Conservation (phyloP, 37 sponge, comb jelly and placozoan genomes). For the Lycopodina hypogea region DNA sequence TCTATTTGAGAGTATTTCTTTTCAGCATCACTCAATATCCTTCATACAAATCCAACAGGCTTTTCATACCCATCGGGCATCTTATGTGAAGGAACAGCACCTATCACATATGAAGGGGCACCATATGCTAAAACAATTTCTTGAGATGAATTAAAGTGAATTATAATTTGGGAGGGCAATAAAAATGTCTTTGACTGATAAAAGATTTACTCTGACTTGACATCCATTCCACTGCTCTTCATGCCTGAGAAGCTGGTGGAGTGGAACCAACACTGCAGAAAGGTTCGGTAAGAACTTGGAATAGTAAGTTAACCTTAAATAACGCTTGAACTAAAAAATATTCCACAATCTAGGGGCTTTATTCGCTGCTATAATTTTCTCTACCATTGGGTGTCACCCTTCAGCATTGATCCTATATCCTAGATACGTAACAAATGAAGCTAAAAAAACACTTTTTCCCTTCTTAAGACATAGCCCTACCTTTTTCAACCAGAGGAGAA, state of each 20-base stretch:
- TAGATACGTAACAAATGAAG: neutral
- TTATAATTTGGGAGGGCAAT: conserved; percentile 30
- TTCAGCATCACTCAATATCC: conserved; percentile 21
- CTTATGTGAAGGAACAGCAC: conserved; percentile 25
- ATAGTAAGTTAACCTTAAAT: conserved; percentile 8
- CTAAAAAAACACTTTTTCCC: conserved; percentile 13
- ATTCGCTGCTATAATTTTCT: conserved; percentile 21
- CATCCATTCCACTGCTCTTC: conserved; percentile 40
- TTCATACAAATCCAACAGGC: conserved; percentile 37
- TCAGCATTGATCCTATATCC: conserved; percentile 29
- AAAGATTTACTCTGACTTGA: conserved; percentile 23
- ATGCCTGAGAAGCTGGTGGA: conserved; percentile 6
- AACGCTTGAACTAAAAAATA: conserved; percentile 21
- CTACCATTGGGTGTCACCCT: conserved; percentile 22
- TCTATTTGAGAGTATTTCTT: conserved; percentile 35
- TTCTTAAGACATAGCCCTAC: conserved; percentile 12
- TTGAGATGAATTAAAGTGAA: conserved; percentile 32
- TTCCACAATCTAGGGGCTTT: conserved; percentile 24
- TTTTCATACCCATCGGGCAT: no score
- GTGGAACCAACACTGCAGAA: conserved; percentile 21
- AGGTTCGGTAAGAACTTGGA: conserved; percentile 36
- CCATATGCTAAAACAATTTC: conserved; percentile 18
- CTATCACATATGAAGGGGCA: conserved; percentile 20
- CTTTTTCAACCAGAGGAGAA: neutral
- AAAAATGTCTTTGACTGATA: conserved; percentile 29